Evolutionary conservation across 1,140 invertebrate species (phyloP), one percentile per base, ranked within the genome.

Genomic region (Heliothis subflexa): DNA sequence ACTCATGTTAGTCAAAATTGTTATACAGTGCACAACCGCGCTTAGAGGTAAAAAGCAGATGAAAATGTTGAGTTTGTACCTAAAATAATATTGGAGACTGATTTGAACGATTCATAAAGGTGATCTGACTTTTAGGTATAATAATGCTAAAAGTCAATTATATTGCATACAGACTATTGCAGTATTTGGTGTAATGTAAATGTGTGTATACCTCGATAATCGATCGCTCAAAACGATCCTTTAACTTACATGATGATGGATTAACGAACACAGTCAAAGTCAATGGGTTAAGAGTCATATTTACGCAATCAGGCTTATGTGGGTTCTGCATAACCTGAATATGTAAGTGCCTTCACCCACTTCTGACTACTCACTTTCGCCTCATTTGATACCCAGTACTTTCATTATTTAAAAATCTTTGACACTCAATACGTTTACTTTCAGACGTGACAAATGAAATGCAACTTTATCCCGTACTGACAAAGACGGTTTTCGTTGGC

Each of bases 331-430:
- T 21, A 68, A 16, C 45, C 68, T 54, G 68, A 50, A 71, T 71
- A 52, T 54, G 21, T 54, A 40, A 73, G 18, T 47, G 25, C 54
- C 74, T 70, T 55, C 62, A 78, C 74, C 74, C 11, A 81, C 76
- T 74, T 81, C 59, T 13, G 40, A 61, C 45, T 49, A 62, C 50
- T 77, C 80, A 78, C 80, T 81, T 78, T 78, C 80, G 62, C 66
- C 75, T 82, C 73, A 79, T 79, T 73, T 79, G 78, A 73, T 78
- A 78, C 55, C 74, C 78, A 70, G 57, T 57, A 82, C 81, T 83
- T 83, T 80, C 81, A 75, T 78, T 78, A 74, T 55, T 71, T 49
- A 28, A 70, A 47, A 73, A n/a, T 33, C 25, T 47, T 47, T 64
- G n/a, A 64, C 73, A 64, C 5, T 14, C 70, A 72, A 57, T 68